Evolutionary conservation across 2,888 invertebrate species (phyloP).

Genomic region (Leptothorax acervorum): DNA sequence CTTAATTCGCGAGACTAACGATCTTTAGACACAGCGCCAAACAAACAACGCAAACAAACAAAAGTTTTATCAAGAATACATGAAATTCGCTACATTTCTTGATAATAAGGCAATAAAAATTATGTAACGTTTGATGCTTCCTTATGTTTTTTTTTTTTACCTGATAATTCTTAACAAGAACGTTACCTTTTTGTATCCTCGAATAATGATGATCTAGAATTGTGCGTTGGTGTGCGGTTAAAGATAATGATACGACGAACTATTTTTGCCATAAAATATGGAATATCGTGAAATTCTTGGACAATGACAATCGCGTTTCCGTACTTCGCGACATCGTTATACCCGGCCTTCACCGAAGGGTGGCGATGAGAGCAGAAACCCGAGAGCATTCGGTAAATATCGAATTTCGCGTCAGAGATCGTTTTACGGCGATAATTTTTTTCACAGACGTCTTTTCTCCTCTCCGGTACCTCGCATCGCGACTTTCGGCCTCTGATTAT

Average conservation of each 20-base stretch:
- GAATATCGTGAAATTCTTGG: background rate
- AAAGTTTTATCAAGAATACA: background rate
- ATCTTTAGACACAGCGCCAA: background rate
- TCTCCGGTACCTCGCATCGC: background rate
- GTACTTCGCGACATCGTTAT: background rate
- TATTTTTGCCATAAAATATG: background rate
- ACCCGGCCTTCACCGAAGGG: conserved; percentile 57
- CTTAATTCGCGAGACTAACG: background rate
- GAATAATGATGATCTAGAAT: too few relatives aligned
- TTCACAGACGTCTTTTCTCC: conserved; percentile 35
- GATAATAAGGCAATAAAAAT: background rate
- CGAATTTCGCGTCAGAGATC: conserved; percentile 77
- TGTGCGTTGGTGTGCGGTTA: too few relatives aligned
- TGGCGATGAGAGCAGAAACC: conserved; percentile 73
- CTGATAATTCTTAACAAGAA: background rate
- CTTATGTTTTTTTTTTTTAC: background rate
- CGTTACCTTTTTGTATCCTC: background rate
- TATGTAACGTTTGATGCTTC: background rate
- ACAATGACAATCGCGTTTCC: background rate
- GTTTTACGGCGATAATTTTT: conserved; percentile 75
- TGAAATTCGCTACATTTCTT: background rate
- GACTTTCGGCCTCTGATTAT: conserved; percentile 10
- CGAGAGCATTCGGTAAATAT: conserved; percentile 78
- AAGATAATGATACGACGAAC: background rate
- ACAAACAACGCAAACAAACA: background rate